phyloP scores from a whole-genome alignment of 2,113 vertebrate genomes.

The Archilochus colubris region DNA sequence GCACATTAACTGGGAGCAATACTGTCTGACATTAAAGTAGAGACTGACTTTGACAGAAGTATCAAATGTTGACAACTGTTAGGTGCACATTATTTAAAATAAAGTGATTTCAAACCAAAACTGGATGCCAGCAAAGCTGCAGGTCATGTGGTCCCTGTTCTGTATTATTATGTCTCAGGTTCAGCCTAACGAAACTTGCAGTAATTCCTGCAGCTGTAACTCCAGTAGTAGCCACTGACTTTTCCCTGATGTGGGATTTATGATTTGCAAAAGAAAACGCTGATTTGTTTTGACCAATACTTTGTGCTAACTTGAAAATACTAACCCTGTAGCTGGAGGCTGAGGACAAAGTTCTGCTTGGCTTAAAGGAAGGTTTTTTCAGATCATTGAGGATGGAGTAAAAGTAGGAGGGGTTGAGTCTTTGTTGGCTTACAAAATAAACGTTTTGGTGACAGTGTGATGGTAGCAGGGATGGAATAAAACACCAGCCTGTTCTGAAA shows the following conservation, averaged over 20 bases:
- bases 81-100: background rate
- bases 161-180: constrained; percentile 2
- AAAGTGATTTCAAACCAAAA: background rate
- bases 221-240: constrained; percentile 57
- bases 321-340: background rate
- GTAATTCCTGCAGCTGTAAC: constrained; percentile 63
- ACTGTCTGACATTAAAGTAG: constrained; percentile 36
- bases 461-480: background rate
- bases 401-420: background rate
- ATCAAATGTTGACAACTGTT: constrained; percentile 1
- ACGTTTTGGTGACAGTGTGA: background rate
- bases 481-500: background rate
- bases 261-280: constrained; percentile 61
- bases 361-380: constrained; percentile 3
- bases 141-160: constrained; percentile 22
- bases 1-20: background rate
- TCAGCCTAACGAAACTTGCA: constrained; percentile 62
- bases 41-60: constrained; percentile 23
- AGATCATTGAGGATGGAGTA: background rate
- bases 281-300: constrained; percentile 67
- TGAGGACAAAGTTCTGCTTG: background rate
- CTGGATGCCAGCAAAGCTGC: background rate
- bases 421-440: background rate
- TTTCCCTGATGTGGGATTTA: constrained; percentile 61
- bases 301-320: constrained; percentile 60